A percentile compares a stretch with the other conserved stretches of the same genome.
These are phyloP conservation scores for Alsophila aescularia DNA, from an alignment of 2,888 invertebrate species.

Conservation along the genomic window DNA sequence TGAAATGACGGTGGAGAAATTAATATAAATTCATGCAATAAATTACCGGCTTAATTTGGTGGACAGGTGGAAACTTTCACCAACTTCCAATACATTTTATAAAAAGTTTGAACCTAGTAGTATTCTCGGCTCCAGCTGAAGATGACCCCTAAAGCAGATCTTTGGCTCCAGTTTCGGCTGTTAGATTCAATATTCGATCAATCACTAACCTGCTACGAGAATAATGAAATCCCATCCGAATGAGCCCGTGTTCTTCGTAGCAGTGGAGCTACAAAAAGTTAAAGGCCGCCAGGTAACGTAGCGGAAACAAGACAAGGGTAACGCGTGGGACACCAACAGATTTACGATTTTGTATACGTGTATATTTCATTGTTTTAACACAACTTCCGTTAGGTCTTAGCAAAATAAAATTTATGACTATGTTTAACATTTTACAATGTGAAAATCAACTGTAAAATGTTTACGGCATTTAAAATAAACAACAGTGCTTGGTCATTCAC, in stretches of 20 bases:
- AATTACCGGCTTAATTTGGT: too few relatives aligned
- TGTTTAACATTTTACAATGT: background rate
- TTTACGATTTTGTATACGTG: conserved; percentile 18
- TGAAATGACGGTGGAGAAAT: too few relatives aligned
- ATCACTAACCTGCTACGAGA: conserved; percentile 12
- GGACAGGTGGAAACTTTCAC: too few relatives aligned
- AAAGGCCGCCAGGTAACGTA: conserved; percentile 19
- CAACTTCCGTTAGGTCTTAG: too few relatives aligned
- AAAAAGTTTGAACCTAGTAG: too few relatives aligned
- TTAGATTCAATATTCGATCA: background rate
- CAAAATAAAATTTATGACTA: too few relatives aligned
- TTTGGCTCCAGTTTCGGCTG: background rate
- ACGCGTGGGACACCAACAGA: conserved; percentile 16
- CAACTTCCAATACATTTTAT: too few relatives aligned
- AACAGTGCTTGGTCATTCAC: too few relatives aligned
- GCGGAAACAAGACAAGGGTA: conserved; percentile 26
- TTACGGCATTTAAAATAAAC: background rate
- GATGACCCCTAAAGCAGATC: too few relatives aligned
- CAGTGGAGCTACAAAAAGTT: conserved; percentile 11
- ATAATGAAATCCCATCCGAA: conserved; percentile 20
- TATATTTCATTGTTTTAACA: conserved; percentile 19
- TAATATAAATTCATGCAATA: too few relatives aligned
- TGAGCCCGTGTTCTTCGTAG: conserved; percentile 5
- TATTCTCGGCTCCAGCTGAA: too few relatives aligned
- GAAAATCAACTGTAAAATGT: background rate